Base-by-base conservation (phyloP, 2,113 vertebrate species). In the Vimba vimba region DNA sequence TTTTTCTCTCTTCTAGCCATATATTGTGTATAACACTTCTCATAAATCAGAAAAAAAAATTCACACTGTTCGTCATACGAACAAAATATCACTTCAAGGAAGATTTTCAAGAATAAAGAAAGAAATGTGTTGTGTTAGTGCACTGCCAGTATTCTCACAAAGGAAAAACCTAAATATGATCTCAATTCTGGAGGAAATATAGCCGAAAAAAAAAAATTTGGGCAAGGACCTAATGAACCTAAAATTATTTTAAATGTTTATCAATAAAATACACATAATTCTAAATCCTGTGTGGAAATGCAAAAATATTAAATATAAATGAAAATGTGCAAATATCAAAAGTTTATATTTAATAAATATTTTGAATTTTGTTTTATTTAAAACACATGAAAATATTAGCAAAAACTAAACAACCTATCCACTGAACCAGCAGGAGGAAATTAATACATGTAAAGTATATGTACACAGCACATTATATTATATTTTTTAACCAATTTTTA, bases 1-100 rank as follows among this genome's bases (percentile, higher is more conserved):
- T 43, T 77, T 15, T n/a, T 78, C 45, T 85, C 33, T 45, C 23
- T 77, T 77, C n/a, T 17, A 33, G 75, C 25, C 75, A 77, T 77
- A 55, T 77, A 50, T 30, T 55, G 75, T 9, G 15, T 10, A 77
- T 77, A 30, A 77, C 19, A 10, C 25, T 55, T 1, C 27, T 33
- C 75, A 77, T 77, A 77, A 33, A 77, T 77, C 75, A 77, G 36
- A 73, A 8, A 8, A 43, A 71, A 21, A 71, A 39, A 36, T 10
- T 17, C 13, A 30, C 23, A n/a, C 45, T 10, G 74, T 55, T 30
- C 25, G 55, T 55, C 74, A 77, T 27, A 52, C 7, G 30, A 77
- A 55, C 74, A 55, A 21, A 77, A 75, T 43, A 71, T 71, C 19
- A 71, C 36, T 71, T 71, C 68, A 43, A 71, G 36, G 4, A 71